These are phyloP conservation scores for Clupea harengus DNA, from an alignment of 2,113 vertebrate species.

Conservation along the genomic window DNA sequence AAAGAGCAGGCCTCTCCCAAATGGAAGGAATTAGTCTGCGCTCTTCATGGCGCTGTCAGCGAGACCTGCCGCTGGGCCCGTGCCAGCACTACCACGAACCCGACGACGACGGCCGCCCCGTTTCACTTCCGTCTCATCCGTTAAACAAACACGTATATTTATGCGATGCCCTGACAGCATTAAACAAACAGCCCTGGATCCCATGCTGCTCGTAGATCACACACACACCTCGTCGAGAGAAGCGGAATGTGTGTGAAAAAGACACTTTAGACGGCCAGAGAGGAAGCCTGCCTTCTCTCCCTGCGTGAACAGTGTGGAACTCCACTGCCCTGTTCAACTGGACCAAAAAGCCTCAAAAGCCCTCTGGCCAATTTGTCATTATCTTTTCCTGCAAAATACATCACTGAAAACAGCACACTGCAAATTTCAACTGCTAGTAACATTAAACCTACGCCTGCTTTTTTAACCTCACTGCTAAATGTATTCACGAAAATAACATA, in stretches of 20 bases:
- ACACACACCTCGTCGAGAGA: neutral
- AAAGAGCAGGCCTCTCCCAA: neutral
- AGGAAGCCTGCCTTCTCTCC: conserved; percentile 3
- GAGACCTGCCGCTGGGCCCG: neutral
- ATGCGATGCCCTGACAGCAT: conserved; percentile 37
- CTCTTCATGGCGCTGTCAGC: neutral
- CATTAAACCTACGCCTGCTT: neutral
- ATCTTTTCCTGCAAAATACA: neutral
- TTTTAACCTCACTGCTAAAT: neutral
- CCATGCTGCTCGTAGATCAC: conserved; percentile 36
- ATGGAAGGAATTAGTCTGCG: conserved; percentile 13
- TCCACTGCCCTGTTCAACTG: neutral
- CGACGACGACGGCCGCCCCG: too few relatives aligned
- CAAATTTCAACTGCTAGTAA: neutral
- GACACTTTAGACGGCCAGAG: neutral
- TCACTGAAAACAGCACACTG: neutral
- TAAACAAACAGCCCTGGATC: conserved; percentile 51
- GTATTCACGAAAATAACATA: neutral
- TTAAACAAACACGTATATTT: conserved; percentile 39
- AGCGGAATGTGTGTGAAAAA: neutral
- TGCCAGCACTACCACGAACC: neutral
- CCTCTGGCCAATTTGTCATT: neutral
- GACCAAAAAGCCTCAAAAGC: neutral
- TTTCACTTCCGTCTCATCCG: neutral
- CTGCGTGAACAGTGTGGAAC: neutral